Evolutionary conservation across 2,888 invertebrate species (phyloP).

Genomic region (Blomia tropicalis): DNA sequence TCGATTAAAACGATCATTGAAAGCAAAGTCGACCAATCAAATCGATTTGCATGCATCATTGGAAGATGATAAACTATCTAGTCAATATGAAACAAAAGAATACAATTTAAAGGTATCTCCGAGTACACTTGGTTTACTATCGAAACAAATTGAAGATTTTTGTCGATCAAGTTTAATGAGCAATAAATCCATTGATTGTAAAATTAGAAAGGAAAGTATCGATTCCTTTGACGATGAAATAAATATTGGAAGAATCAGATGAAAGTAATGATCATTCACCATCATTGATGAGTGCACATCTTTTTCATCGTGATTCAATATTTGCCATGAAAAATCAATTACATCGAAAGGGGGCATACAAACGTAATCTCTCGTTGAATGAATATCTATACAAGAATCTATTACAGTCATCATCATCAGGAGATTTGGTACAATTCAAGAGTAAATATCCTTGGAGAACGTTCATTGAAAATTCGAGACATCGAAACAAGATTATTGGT

Average conservation of each 20-base stretch:
- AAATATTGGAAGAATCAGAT: no score
- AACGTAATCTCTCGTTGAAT: background rate
- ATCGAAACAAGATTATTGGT: background rate
- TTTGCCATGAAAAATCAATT: background rate
- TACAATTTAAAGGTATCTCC: background rate
- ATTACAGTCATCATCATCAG: background rate
- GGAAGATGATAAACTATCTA: no score
- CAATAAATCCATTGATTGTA: no score
- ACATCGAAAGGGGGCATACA: background rate
- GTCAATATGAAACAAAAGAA: no score
- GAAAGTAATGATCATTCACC: background rate
- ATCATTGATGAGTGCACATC: background rate
- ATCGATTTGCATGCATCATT: no score
- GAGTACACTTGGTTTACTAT: background rate
- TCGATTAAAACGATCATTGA: no score
- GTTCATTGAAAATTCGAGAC: background rate
- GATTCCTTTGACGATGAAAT: no score
- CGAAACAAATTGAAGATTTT: no score
- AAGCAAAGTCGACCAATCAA: no score
- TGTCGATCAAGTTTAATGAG: no score
- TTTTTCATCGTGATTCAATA: constrained; percentile 4
- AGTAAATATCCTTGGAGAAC: constrained; percentile 10
- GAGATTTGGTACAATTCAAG: background rate
- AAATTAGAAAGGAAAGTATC: no score
- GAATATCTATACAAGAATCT: background rate